These are phyloP conservation scores for Rhyacichthys aspro DNA, from an alignment of 2,797 vertebrate genomes.

Conservation along the genomic window DNA sequence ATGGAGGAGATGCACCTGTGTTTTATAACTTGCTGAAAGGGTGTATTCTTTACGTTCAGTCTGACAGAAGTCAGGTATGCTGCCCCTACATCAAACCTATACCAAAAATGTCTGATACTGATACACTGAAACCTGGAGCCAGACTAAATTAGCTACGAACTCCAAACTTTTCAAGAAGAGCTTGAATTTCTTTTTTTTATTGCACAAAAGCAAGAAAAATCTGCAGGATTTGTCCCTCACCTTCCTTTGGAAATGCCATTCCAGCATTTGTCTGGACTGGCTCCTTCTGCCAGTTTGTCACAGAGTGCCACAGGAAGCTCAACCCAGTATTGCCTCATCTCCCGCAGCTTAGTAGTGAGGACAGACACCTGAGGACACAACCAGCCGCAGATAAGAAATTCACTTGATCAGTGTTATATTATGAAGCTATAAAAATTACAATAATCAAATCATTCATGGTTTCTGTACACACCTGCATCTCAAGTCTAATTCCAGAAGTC, in stretches of 20 bases:
- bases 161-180: too few species aligned
- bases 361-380: slow-evolving; percentile 83
- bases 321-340: slow-evolving; percentile 89
- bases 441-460: background rate
- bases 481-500: slow-evolving; percentile 75
- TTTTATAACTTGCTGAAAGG: slow-evolving; percentile 8
- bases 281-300: slow-evolving; percentile 81
- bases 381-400: background rate
- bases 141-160: too few species aligned
- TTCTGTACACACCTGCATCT: slow-evolving; percentile 84
- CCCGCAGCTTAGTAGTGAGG: slow-evolving; percentile 87
- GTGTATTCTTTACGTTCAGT: background rate
- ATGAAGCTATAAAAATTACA: background rate
- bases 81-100: too few species aligned
- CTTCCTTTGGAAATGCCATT: slow-evolving; percentile 89
- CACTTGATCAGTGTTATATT: background rate
- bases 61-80: too few species aligned
- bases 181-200: too few species aligned
- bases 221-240: slow-evolving; percentile 62
- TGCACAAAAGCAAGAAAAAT: too few species aligned
- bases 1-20: slow-evolving; percentile 12
- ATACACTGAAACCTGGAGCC: too few species aligned
- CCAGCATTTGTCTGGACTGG: slow-evolving; percentile 88
- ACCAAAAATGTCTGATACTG: too few species aligned
- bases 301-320: slow-evolving; percentile 86